Percentiles rank a stretch among this genome's conserved stretches.
Evolutionary conservation across 2,888 invertebrate species (phyloP).

Genomic region (Trissoscelio sp.): DNA sequence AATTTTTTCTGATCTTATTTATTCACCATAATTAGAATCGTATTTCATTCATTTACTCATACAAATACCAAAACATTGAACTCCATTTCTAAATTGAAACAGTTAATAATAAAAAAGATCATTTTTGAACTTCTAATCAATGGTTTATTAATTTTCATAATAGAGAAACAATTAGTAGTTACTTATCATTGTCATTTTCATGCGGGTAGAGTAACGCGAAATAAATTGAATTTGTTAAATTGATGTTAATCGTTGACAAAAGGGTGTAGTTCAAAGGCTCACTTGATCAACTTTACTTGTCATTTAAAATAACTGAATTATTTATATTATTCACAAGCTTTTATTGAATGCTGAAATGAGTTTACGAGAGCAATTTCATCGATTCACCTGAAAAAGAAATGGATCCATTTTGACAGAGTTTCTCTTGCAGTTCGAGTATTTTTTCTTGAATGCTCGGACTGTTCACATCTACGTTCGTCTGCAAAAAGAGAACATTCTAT

Average conservation of each 20-base stretch:
- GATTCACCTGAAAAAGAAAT: constrained; percentile 68
- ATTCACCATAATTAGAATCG: background rate
- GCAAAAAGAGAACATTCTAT: background rate
- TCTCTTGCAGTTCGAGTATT: constrained; percentile 73
- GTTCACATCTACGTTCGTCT: constrained; percentile 76
- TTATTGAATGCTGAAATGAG: background rate
- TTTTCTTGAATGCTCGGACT: constrained; percentile 76
- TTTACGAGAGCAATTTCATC: constrained; percentile 2
- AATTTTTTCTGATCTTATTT: too few relatives aligned
- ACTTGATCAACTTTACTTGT: too few relatives aligned
- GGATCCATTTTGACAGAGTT: constrained; percentile 75
- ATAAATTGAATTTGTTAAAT: constrained; percentile 21
- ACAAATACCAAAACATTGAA: constrained; percentile 1
- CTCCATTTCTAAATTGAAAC: too few relatives aligned
- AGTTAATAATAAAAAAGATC: too few relatives aligned
- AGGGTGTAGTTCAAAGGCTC: too few relatives aligned
- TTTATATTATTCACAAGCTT: background rate
- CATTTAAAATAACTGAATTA: too few relatives aligned
- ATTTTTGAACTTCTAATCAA: background rate
- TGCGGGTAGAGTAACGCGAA: constrained; percentile 8
- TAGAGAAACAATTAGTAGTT: constrained; percentile 3
- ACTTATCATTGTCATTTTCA: background rate
- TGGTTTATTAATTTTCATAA: constrained; percentile 23
- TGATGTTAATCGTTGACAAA: constrained; percentile 25
- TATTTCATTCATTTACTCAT: constrained; percentile 11